Evolutionary conservation across 2,888 invertebrate species (phyloP).

Genomic region (Macrosoma leucophasiata): DNA sequence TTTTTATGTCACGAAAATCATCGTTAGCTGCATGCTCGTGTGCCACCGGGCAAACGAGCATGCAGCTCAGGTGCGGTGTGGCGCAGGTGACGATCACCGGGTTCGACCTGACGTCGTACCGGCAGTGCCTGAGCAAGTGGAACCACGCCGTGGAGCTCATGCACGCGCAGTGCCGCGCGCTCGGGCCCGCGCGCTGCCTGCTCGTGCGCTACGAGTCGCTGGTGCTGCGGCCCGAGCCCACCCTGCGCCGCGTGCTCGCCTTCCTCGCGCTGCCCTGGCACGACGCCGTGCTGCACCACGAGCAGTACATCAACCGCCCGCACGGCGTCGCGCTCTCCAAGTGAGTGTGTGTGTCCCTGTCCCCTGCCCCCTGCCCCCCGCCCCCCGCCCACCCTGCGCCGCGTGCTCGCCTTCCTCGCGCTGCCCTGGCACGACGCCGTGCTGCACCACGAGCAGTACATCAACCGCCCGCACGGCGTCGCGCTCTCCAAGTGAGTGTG

Average conservation of each 20-base stretch:
- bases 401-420: conserved; percentile 90
- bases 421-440: conserved; percentile 97
- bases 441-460: conserved; percentile 97
- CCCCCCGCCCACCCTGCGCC: conserved; percentile 91
- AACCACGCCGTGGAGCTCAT: conserved; percentile 96
- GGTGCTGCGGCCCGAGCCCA: conserved; percentile 92
- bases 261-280: conserved; percentile 97
- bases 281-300: conserved; percentile 97
- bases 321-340: conserved; percentile 96
- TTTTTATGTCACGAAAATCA: too few species aligned
- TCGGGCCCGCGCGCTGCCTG: conserved; percentile 86
- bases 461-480: conserved; percentile 96
- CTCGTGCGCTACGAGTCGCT: conserved; percentile 97
- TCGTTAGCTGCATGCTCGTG: too few species aligned
- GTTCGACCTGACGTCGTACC: conserved; percentile 94
- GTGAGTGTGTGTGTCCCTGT: conserved; percentile 76
- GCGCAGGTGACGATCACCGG: conserved; percentile 83
- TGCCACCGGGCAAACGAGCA: too few species aligned
- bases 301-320: conserved; percentile 96
- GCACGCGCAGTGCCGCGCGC: conserved; percentile 93
- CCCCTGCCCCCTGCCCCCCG: too few species aligned
- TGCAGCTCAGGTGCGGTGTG: background rate
- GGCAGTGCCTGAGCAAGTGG: conserved; percentile 97
- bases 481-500: conserved; percentile 90
- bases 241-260: conserved; percentile 90